Conservation (phyloP, 2,113 vertebrate species). For the Oreocharis arfaki region DNA sequence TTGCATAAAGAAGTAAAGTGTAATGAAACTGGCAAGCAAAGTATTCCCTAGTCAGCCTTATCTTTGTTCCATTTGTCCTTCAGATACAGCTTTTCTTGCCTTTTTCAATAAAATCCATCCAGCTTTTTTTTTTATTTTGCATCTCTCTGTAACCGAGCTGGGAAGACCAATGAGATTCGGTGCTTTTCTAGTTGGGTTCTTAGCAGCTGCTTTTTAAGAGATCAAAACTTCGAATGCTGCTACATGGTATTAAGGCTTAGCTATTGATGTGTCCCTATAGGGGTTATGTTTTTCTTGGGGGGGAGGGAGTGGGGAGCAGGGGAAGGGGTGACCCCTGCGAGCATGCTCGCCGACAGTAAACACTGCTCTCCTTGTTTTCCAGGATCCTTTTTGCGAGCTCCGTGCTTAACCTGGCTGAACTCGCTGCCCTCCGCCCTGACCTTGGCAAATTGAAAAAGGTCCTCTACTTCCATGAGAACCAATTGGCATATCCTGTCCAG, state of each 20-base stretch:
- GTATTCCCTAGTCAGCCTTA: conserved; percentile 77
- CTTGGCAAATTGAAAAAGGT: conserved; percentile 88
- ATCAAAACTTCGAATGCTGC: conserved; percentile 78
- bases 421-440: conserved; percentile 87
- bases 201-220: conserved; percentile 80
- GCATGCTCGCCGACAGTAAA: conserved; percentile 60
- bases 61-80: conserved; percentile 81
- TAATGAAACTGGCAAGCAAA: conserved; percentile 76
- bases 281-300: conserved; percentile 73
- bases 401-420: conserved; percentile 91
- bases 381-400: conserved; percentile 92
- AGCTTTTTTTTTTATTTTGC: conserved; percentile 59
- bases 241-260: conserved; percentile 74
- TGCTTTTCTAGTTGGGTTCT: conserved; percentile 76
- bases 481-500: conserved; percentile 90
- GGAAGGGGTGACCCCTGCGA: conserved; percentile 72
- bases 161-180: conserved; percentile 76
- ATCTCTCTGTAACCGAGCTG: conserved; percentile 69
- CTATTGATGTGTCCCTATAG: conserved; percentile 83
- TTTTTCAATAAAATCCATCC: conserved; percentile 77
- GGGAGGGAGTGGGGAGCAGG: conserved; percentile 34
- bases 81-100: conserved; percentile 72
- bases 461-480: conserved; percentile 97
- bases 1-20: conserved; percentile 78
- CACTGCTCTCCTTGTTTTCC: conserved; percentile 80